A percentile compares a stretch with the other conserved stretches of the same genome.
These are phyloP conservation scores for Tychaedon coryphoeus DNA, from an alignment of 2,113 vertebrate genomes.

Conservation along the genomic window DNA sequence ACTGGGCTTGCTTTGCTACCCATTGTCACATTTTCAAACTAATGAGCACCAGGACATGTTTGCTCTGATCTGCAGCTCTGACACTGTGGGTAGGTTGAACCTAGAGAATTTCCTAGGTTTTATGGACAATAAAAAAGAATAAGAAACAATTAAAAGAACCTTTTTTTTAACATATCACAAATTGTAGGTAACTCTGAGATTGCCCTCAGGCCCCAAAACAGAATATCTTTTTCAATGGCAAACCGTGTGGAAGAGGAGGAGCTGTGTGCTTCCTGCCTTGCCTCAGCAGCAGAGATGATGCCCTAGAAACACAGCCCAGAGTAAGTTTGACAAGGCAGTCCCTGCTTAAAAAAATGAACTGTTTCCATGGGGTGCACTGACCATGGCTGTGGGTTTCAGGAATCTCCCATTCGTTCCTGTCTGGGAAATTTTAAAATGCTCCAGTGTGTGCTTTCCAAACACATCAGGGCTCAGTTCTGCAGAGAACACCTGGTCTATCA, in stretches of 20 bases:
- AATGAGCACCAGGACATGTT: background rate
- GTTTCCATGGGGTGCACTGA: background rate
- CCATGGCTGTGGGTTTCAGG: background rate
- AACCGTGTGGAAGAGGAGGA: background rate
- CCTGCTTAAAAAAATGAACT: background rate
- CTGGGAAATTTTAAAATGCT: background rate
- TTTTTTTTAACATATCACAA: background rate
- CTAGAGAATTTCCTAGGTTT: background rate
- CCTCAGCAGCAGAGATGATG: background rate
- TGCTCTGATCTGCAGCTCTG: background rate
- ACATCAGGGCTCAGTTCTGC: background rate
- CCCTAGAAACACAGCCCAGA: background rate
- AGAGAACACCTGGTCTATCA: fast-evolving
- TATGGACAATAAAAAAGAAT: background rate
- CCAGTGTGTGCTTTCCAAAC: background rate
- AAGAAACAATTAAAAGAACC: background rate
- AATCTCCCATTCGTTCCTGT: background rate
- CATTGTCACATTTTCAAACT: background rate
- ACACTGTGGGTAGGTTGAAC: background rate
- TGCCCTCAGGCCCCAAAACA: background rate
- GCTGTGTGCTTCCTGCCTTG: background rate
- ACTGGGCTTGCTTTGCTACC: background rate
- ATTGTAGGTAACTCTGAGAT: background rate
- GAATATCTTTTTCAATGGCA: background rate
- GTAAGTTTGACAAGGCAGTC: background rate